Conservation (phyloP, 2,113 vertebrate species). For the Urocitellus parryii region DNA sequence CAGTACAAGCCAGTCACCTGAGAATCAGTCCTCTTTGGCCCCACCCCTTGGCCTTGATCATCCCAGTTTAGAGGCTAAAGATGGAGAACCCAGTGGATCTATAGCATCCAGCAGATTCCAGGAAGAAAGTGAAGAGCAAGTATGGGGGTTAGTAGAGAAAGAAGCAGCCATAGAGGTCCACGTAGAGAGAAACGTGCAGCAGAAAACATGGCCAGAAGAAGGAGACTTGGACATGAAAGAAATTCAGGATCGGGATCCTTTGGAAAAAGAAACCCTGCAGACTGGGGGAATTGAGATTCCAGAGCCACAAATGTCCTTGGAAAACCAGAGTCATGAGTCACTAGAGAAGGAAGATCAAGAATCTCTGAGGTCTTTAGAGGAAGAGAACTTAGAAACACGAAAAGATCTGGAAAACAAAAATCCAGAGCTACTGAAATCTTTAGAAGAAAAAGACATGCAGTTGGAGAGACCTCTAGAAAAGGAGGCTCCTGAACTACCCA, state of each 20-base stretch:
- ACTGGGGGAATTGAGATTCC: slow-evolving; percentile 19
- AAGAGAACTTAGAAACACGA: neutral
- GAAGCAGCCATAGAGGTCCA: slow-evolving; percentile 41
- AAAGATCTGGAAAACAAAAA: neutral
- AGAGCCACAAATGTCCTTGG: neutral
- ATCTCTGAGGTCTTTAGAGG: neutral
- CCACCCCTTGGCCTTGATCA: slow-evolving; percentile 21
- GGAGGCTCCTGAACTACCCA: neutral
- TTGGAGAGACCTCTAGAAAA: neutral
- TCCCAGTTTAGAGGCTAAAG: slow-evolving; percentile 57
- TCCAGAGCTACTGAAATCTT: neutral
- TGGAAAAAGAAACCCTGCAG: slow-evolving; percentile 24
- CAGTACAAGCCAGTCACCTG: neutral
- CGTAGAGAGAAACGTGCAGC: neutral
- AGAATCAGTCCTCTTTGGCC: neutral
- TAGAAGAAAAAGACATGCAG: slow-evolving; percentile 23
- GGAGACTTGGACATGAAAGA: neutral
- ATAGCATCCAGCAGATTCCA: slow-evolving; percentile 7
- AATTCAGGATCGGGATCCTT: slow-evolving; percentile 9
- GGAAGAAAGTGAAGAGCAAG: slow-evolving; percentile 59
- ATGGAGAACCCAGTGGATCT: slow-evolving; percentile 21
- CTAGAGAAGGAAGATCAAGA: slow-evolving; percentile 16
- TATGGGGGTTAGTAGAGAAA: slow-evolving; percentile 48
- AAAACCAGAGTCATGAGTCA: slow-evolving; percentile 11
- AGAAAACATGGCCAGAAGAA: slow-evolving; percentile 37